Conservation (phyloP, 2,797 vertebrate species). For the Ambastaia sidthimunki region DNA sequence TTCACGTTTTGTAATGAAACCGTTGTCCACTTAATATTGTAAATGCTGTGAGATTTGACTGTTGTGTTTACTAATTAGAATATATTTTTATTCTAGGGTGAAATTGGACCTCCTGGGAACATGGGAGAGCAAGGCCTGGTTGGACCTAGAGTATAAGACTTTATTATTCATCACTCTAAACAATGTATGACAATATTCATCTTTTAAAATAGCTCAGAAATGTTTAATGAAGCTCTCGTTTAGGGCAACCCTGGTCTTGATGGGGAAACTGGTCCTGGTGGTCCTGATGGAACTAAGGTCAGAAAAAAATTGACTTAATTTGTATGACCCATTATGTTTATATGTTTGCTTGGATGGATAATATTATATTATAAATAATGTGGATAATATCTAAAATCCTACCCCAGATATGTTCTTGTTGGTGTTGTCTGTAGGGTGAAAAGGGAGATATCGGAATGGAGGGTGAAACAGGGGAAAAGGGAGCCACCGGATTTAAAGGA, state of each 20-base stretch:
- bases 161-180: conserved; percentile 8
- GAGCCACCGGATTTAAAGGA: conserved; percentile 86
- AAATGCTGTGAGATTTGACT: background rate
- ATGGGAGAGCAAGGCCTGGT: conserved; percentile 74
- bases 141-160: conserved; percentile 73
- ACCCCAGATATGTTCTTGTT: background rate
- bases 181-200: background rate
- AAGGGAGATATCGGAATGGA: conserved; percentile 88
- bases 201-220: too few species aligned
- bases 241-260: conserved; percentile 89
- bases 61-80: background rate
- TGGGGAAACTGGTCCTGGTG: conserved; percentile 83
- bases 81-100: conserved; percentile 67
- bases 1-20: background rate
- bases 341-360: too few species aligned
- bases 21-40: background rate
- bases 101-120: conserved; percentile 66
- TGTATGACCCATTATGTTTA: too few species aligned
- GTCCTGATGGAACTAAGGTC: conserved; percentile 88
- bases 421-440: conserved; percentile 82
- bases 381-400: background rate
- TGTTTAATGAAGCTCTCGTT: conserved; percentile 48
- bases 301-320: conserved; percentile 48
- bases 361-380: too few species aligned
- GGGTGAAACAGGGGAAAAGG: conserved; percentile 86